Conservation (phyloP, 2,888 invertebrate genomes). For the Cheilosia grossa region DNA sequence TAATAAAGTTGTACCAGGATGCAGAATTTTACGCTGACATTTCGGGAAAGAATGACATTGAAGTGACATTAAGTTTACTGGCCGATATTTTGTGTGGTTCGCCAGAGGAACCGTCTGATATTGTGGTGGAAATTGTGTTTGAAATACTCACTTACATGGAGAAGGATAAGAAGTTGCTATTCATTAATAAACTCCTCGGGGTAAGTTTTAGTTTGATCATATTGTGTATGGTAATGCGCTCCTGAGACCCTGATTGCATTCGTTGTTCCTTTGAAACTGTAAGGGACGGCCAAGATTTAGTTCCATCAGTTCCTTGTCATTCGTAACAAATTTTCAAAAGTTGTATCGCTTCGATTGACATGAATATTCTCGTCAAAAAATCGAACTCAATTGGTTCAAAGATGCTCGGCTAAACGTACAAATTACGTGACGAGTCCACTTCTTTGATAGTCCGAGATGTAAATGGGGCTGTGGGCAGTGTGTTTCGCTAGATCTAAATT, state of each 20-base stretch:
- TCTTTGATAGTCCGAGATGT: no score
- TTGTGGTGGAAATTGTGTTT: slow-evolving; percentile 87
- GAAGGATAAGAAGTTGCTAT: slow-evolving; percentile 84
- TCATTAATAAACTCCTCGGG: slow-evolving; percentile 85
- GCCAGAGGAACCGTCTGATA: slow-evolving; percentile 84
- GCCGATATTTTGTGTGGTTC: slow-evolving; percentile 76
- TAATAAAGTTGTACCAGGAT: slow-evolving; percentile 86
- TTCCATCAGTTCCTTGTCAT: background rate
- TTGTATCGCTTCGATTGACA: no score
- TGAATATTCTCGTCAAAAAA: no score
- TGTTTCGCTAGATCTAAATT: no score
- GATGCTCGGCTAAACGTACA: no score
- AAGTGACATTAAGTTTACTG: slow-evolving; percentile 78
- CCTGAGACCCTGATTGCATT: no score
- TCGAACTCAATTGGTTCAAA: no score
- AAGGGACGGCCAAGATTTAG: background rate
- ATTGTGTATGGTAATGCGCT: no score
- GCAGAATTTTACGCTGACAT: slow-evolving; percentile 84
- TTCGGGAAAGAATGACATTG: slow-evolving; percentile 79
- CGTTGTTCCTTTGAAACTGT: no score
- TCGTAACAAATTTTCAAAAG: no score
- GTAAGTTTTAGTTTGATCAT: slow-evolving; percentile 80
- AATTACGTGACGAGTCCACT: no score
- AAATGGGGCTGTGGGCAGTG: no score
- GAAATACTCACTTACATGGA: slow-evolving; percentile 85